phyloP scores from a whole-genome alignment of 2,888 invertebrate species.

The Campaea margaritaria region DNA sequence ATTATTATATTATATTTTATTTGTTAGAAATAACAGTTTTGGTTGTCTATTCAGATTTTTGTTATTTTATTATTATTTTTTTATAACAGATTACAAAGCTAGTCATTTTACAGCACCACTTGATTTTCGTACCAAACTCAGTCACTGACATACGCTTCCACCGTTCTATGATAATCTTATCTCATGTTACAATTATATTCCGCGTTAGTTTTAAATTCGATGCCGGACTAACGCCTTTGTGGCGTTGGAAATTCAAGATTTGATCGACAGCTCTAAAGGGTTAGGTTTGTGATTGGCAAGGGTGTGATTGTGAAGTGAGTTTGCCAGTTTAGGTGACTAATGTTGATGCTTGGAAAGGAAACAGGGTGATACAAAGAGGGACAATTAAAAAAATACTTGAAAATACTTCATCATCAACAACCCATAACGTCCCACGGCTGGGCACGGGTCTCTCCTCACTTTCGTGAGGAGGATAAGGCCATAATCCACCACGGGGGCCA shows the following conservation, averaged over 20 bases:
- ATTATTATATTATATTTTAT: too few species aligned
- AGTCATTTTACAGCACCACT: not conserved
- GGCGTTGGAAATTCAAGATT: conserved; percentile 61
- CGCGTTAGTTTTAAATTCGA: conserved; percentile 58
- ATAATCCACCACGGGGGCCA: too few species aligned
- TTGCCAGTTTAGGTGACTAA: conserved; percentile 14
- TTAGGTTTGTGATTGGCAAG: conserved; percentile 27
- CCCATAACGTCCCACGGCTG: too few species aligned
- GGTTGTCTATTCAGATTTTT: too few species aligned
- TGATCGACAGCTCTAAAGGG: conserved; percentile 63
- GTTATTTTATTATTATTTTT: too few species aligned
- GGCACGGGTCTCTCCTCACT: too few species aligned
- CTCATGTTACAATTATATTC: conserved; percentile 74
- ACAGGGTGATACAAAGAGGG: not conserved
- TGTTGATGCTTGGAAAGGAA: conserved; percentile 10
- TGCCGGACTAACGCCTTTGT: conserved; percentile 41
- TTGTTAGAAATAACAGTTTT: too few species aligned
- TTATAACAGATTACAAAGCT: too few species aligned
- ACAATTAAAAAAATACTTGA: too few species aligned
- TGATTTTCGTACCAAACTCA: not conserved
- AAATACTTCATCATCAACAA: too few species aligned
- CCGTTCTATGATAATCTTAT: conserved; percentile 47
- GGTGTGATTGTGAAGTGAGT: conserved; percentile 25
- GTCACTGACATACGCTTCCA: conserved; percentile 7
- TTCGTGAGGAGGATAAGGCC: too few species aligned